These are phyloP conservation scores for Ramphastos sulfuratus DNA, from an alignment of 2,113 vertebrate genomes.

Conservation along the genomic window DNA sequence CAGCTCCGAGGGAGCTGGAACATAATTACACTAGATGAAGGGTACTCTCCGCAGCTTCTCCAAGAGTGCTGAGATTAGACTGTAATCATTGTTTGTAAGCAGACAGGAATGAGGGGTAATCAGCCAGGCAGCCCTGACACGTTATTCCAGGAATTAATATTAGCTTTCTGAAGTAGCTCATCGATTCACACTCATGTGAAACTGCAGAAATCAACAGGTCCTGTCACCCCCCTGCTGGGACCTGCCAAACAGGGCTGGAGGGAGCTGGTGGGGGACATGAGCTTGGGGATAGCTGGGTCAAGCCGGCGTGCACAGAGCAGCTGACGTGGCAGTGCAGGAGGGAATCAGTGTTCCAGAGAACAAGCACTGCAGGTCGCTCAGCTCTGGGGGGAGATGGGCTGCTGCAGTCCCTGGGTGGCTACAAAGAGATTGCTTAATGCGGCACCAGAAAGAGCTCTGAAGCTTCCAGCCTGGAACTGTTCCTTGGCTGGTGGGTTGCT, in stretches of 20 bases:
- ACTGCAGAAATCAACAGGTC: conserved; percentile 49
- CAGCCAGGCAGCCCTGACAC: conserved; percentile 57
- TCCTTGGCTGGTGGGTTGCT: neutral
- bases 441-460: neutral
- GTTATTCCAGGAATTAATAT: conserved; percentile 69
- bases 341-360: neutral
- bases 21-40: conserved; percentile 70
- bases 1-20: conserved; percentile 57
- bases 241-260: rapidly evolving
- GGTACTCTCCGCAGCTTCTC: conserved; percentile 55
- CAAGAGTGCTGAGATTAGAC: conserved; percentile 74
- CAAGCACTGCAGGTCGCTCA: neutral
- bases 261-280: neutral
- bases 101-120: conserved; percentile 72
- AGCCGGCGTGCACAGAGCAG: rapidly evolving
- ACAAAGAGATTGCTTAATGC: neutral
- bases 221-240: neutral
- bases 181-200: neutral
- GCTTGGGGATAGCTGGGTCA: neutral
- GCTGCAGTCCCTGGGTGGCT: neutral
- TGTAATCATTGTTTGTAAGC: conserved; percentile 77
- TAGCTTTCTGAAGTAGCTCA: conserved; percentile 54
- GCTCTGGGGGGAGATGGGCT: neutral
- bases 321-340: neutral
- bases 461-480: neutral